Evolutionary conservation across 2,797 vertebrate genomes (phyloP), one percentile per base, ranked within the genome.

Genomic region (Leptodactylus fallax): DNA sequence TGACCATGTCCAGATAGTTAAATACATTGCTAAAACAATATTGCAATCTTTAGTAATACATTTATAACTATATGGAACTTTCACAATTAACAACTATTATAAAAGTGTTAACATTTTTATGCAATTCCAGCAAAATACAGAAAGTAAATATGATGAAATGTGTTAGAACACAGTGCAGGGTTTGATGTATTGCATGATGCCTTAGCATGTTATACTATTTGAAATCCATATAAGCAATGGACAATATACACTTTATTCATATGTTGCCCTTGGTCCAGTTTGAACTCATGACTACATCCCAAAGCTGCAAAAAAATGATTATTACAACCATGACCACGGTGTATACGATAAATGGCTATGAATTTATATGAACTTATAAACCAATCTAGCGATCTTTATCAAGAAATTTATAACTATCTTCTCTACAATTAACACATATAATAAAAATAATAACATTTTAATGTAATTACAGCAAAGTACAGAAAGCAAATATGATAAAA

Each of bases 401-500:
- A 77, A 13, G 36, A 65, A 23, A 63, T 14, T 3, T 19, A 51
- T 16, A 81, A 16, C 47, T n/a, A 47, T 13, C 10, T 81, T 9
- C 27, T 80, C 10, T 11, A 81, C 19, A 47, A 63, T 65, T 81
- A 65, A 65, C 79, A 81, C 6, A 47, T 60, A 14, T 17, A 60
- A 58, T 61, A 61, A 85, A 84, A 53, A 19, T 47, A 85, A 67
- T 81, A n/a, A 17, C 17, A 56, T 86, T 79, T 79, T 55, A 8
- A 55, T 53, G 17, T 65, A 8, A 6, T 69, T 55, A 6, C 25
- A 23, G 23, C n/a, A 51, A 63, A 65, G 11, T 27, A 7, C 3
- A 53, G 25, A 49, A 77, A 61, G 19, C 56, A 77, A 63, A 85
- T 72, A 84, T 76, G 67, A 74, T 23, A 51, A 76, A 74, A 85